These are phyloP conservation scores for Cactoblastis cactorum DNA, from an alignment of 2,888 invertebrate species.

Conservation along the genomic window DNA sequence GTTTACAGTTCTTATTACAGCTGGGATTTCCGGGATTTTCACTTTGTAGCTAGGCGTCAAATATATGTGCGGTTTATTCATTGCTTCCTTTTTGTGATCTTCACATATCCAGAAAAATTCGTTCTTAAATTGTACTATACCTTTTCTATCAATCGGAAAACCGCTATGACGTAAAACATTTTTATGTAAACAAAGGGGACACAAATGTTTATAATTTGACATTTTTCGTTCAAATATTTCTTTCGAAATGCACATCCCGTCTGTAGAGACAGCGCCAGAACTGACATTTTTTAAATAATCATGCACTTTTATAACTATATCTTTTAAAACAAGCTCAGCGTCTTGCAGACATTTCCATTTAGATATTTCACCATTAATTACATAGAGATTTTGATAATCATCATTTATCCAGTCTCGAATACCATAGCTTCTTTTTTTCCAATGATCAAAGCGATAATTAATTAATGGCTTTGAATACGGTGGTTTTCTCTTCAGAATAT, in stretches of 20 bases:
- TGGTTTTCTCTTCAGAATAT: constrained; percentile 48
- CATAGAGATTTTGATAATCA: constrained; percentile 76
- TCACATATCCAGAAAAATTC: constrained; percentile 81
- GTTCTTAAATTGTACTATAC: constrained; percentile 76
- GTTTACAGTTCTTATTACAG: constrained; percentile 58
- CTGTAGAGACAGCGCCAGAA: constrained; percentile 66
- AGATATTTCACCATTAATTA: constrained; percentile 68
- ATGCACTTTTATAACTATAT: constrained; percentile 62
- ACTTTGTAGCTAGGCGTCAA: constrained; percentile 34
- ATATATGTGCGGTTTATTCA: constrained; percentile 57
- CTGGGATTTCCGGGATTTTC: constrained; percentile 74
- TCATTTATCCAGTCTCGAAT: constrained; percentile 72
- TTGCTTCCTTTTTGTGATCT: constrained; percentile 70
- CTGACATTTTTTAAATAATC: constrained; percentile 71
- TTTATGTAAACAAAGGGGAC: constrained; percentile 78
- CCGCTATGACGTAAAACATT: constrained; percentile 55
- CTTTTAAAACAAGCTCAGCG: constrained; percentile 50
- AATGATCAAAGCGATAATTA: constrained; percentile 57
- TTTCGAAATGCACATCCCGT: constrained; percentile 77
- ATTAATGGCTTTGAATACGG: constrained; percentile 60
- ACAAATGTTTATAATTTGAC: constrained; percentile 74
- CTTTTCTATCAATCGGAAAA: constrained; percentile 71
- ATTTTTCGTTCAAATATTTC: constrained; percentile 70
- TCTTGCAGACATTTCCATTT: constrained; percentile 77
- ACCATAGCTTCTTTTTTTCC: constrained; percentile 44